Evolutionary conservation across 2,797 vertebrate species (phyloP), one percentile per base, ranked within the genome.

Genomic region (Anas bahamensis): DNA sequence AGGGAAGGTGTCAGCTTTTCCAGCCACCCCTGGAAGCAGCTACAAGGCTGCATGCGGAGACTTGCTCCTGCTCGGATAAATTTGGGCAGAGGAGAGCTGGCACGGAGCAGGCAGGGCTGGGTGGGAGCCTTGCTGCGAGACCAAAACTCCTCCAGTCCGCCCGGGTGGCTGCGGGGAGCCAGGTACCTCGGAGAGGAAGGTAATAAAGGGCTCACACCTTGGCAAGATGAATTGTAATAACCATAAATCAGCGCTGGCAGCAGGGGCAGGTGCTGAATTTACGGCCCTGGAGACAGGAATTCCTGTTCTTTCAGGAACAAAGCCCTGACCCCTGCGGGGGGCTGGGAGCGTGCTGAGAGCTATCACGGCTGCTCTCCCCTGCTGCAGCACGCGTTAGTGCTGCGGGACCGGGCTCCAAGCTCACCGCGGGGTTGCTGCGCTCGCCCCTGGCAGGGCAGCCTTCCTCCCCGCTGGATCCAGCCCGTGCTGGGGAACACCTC

Each of bases 281-380:
- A 94, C 39, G 75, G 88, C 95, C 94, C 93, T 8, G 78, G 90
- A 95, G 95, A 84, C 93, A 94, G 93, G 93, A 94, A 92, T 94
- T 95, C 94, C 88, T 94, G 74, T 88, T 96, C 94, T 95, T 86
- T 74, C 64, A 39, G 91, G 93, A 94, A 93, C 91, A 94, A 95
- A 94, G 78, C 80, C 65, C 61, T 16, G 74, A 84, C 82, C 86
- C 86, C 91, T 35, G 2, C 74, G 22, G 83, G 76, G 83, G 22
- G 35, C 44, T 18, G 68, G 74, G 68, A 71, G 61, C 4, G 1
- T 57, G 91, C 86, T 88, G 85, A 37, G 83, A 5, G 2, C 69
- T 72, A 29, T 7, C 2, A 9, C 0, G 52, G 64, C 56, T 52
- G 44, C 22, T 82, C 22, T 82, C 41, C 46, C 41, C 0, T 9